phyloP scores from a whole-genome alignment of 2,888 invertebrate species.

The Boloria euphrosyne region DNA sequence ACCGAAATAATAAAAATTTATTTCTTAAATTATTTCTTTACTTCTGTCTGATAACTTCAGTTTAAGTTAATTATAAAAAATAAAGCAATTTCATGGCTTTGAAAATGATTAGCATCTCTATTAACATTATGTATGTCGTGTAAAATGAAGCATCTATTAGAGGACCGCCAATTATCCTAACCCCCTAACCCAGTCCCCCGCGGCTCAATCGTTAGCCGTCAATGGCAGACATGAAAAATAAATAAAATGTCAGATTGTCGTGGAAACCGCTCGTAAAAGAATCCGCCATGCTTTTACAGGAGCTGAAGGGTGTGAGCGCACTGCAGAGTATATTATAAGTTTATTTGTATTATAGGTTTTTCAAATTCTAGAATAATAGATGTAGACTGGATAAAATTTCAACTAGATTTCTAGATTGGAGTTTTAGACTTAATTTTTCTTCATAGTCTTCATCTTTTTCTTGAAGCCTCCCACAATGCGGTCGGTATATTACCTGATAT shows the following conservation, averaged over 20 bases:
- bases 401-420: not conserved
- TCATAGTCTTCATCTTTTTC: too few relatives aligned
- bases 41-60: too few relatives aligned
- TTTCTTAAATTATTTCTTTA: too few relatives aligned
- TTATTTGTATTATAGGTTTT: not conserved
- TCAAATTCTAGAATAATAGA: not conserved
- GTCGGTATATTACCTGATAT: too few relatives aligned
- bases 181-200: slow-evolving; percentile 47
- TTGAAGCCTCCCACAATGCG: too few relatives aligned
- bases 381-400: slow-evolving; percentile 1
- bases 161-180: slow-evolving; percentile 55
- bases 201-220: slow-evolving; percentile 62
- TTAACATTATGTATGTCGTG: not conserved
- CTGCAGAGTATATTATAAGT: slow-evolving; percentile 23
- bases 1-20: not conserved
- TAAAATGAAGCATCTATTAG: slow-evolving; percentile 16
- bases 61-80: not conserved
- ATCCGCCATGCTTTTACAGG: slow-evolving; percentile 44
- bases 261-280: slow-evolving; percentile 47
- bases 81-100: slow-evolving; percentile 11
- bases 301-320: slow-evolving; percentile 35
- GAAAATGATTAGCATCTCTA: slow-evolving; percentile 14
- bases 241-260: slow-evolving; percentile 74
- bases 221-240: slow-evolving; percentile 73
- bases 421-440: too few relatives aligned